Percentiles rank a stretch among this genome's conserved stretches.
These are phyloP conservation scores for Indicator maculatus DNA, from an alignment of 2,113 vertebrate genomes.

Conservation along the genomic window DNA sequence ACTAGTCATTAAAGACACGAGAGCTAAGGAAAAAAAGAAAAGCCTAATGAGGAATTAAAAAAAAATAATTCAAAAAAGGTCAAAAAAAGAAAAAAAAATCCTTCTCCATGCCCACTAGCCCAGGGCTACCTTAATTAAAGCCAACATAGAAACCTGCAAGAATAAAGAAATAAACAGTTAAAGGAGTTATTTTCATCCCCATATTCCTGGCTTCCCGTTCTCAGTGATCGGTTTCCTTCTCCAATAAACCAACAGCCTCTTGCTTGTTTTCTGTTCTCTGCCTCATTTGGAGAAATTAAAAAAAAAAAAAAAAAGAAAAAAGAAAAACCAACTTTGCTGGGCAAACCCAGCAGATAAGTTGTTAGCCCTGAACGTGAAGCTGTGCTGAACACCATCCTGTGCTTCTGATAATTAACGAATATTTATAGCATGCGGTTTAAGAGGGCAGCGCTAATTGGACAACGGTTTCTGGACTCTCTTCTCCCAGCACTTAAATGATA, in stretches of 20 bases:
- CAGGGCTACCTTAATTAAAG: slow-evolving; percentile 62
- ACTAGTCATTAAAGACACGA: slow-evolving; percentile 54
- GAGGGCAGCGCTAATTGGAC: slow-evolving; percentile 55
- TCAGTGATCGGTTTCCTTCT: background rate
- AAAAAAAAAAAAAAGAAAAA: too few relatives aligned
- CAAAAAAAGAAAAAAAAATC: background rate
- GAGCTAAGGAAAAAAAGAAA: slow-evolving; percentile 41
- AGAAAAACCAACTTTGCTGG: background rate
- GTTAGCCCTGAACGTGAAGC: background rate
- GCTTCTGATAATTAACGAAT: background rate
- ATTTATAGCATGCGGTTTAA: slow-evolving; percentile 25
- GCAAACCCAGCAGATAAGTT: slow-evolving; percentile 36
- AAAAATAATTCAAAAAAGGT: background rate
- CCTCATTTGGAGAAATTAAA: too few relatives aligned
- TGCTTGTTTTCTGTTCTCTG: too few relatives aligned
- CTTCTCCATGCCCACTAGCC: slow-evolving; percentile 8
- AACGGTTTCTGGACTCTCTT: slow-evolving; percentile 1
- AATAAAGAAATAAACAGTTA: slow-evolving; percentile 51
- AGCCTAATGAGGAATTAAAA: slow-evolving; percentile 56
- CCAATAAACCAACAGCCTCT: background rate
- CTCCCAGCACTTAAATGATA: slow-evolving; percentile 51
- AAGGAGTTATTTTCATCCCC: slow-evolving; percentile 30
- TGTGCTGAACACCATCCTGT: background rate
- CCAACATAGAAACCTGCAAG: slow-evolving; percentile 32
- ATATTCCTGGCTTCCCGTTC: slow-evolving; percentile 8